Base-by-base conservation (phyloP, 2,797 vertebrate species). In the Mycteria americana region DNA sequence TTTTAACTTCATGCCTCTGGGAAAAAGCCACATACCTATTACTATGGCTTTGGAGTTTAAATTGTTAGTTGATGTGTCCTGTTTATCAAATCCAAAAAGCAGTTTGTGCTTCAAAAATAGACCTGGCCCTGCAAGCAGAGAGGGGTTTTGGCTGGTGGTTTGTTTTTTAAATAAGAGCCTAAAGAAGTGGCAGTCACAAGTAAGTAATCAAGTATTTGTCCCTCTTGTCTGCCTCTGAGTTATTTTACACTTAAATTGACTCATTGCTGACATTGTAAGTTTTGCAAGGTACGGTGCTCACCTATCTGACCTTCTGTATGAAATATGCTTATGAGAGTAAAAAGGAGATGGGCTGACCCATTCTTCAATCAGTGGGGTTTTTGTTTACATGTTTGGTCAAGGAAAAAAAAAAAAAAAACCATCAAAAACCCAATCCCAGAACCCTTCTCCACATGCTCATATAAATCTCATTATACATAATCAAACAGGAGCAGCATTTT, bases 1-100 rank as follows among this genome's bases (percentile, higher is more conserved):
- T 93, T 95, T 95, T 94, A 92, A 92, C 72, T 80, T 89, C 81
- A 84, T 63, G 33, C 51, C 63, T 79, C 93, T 73, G 78, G 88
- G 85, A 94, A 96, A 96, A 89, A 85, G 82, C 48, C 7, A 30
- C 48, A 74, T 97, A 95, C 73, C 92, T 95, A 96, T 96, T 95
- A 95, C 82, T 69, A 51, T 63, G 79, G 83, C 67, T 80, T 96
- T 95, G 77, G 41, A 85, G 85, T 92, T 93, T 81, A 94, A 97
- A 92, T 96, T 88, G 76, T 95, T 89, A 74, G 91, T 81, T 93
- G 77, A 75, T 92, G 76, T 56, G 74, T 85, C 65, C 92, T 95
- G 84, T 91, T 95, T 96, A 92, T 93, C 83, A 92, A 95, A 92
- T 89, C 75, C 74, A 79, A 91, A 93, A 82, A 46, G 64, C 37